These are phyloP conservation scores for Rattus norvegicus DNA, from an alignment of 2,113 vertebrate genomes.

Conservation along the genomic window DNA sequence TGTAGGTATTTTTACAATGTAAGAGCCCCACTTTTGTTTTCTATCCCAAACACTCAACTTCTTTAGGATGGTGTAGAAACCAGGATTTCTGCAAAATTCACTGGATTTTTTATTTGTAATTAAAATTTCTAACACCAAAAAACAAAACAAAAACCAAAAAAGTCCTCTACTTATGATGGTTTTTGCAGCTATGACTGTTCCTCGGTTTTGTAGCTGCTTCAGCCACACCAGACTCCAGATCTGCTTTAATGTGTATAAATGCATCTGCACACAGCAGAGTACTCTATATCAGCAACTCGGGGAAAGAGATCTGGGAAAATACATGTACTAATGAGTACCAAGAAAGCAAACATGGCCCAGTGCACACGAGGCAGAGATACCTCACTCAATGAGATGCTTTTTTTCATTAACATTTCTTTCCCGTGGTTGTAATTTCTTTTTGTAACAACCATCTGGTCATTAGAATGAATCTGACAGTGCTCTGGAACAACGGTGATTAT, in stretches of 20 bases:
- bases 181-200: slow-evolving; percentile 87
- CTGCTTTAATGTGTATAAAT: slow-evolving; percentile 83
- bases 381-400: slow-evolving; percentile 91
- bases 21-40: slow-evolving; percentile 84
- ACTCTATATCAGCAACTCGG: slow-evolving; percentile 89
- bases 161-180: slow-evolving; percentile 84
- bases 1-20: slow-evolving; percentile 83
- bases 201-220: slow-evolving; percentile 85
- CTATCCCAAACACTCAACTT: slow-evolving; percentile 75
- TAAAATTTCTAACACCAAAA: slow-evolving; percentile 84
- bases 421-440: slow-evolving; percentile 58
- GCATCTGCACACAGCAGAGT: slow-evolving; percentile 85
- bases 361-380: slow-evolving; percentile 89
- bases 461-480: slow-evolving; percentile 85
- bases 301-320: slow-evolving; percentile 91
- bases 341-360: slow-evolving; percentile 92
- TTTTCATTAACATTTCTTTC: slow-evolving; percentile 86
- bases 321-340: slow-evolving; percentile 81
- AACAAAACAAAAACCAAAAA: slow-evolving; percentile 77
- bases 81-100: slow-evolving; percentile 92
- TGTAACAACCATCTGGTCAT: slow-evolving; percentile 84
- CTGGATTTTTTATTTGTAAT: slow-evolving; percentile 81
- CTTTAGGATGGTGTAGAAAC: slow-evolving; percentile 90
- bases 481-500: slow-evolving; percentile 84
- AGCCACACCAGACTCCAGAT: slow-evolving; percentile 89